These are phyloP conservation scores for Eurois occulta DNA, from an alignment of 2,888 invertebrate species.

Conservation along the genomic window DNA sequence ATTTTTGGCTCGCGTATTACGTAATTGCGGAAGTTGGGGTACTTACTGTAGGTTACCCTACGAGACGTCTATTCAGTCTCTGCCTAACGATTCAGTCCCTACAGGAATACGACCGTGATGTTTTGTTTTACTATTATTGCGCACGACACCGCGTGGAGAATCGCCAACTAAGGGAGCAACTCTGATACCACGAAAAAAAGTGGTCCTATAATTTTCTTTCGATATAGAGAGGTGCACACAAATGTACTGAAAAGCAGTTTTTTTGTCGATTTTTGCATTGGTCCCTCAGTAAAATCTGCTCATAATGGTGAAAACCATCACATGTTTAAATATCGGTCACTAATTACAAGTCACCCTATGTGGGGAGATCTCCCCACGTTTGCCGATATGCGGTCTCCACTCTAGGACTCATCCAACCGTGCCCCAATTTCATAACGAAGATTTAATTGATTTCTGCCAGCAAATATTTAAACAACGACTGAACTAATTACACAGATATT, in stretches of 20 bases:
- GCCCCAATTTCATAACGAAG: background rate
- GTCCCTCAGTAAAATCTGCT: background rate
- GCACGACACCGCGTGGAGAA: too few species aligned
- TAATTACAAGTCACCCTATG: background rate
- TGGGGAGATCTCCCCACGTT: background rate
- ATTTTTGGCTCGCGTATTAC: background rate
- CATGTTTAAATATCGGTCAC: background rate
- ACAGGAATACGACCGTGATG: background rate
- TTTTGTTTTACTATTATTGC: background rate
- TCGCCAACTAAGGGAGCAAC: too few species aligned
- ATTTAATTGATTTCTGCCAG: background rate
- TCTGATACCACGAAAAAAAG: too few species aligned
- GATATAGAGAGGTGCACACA: too few species aligned
- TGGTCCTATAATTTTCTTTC: too few species aligned
- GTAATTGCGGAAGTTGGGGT: background rate
- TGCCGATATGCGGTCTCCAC: constrained; percentile 3
- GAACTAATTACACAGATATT: background rate
- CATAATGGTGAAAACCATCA: background rate
- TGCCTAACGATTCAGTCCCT: background rate
- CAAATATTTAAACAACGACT: constrained; percentile 20
- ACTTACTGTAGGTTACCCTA: too few species aligned
- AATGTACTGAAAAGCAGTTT: background rate
- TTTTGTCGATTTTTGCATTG: background rate
- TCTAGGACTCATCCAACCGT: background rate
- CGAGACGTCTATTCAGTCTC: background rate